Evolutionary conservation across 2,797 vertebrate genomes (phyloP).

Genomic region (Pithecia hirsuta): DNA sequence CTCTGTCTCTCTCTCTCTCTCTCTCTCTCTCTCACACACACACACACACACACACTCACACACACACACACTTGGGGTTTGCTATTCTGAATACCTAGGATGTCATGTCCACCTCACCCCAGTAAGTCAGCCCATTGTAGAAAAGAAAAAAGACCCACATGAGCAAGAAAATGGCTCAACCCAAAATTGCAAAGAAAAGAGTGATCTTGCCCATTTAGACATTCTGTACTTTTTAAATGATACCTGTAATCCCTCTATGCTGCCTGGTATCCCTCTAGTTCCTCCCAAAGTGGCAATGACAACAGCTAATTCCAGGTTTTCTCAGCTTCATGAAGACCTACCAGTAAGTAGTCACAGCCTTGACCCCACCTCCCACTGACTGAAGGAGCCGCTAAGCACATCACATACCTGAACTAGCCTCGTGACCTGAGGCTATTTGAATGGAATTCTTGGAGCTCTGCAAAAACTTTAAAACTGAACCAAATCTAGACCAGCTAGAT

Average conservation of each 20-base stretch:
- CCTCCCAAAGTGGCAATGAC: background rate
- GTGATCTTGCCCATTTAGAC: background rate
- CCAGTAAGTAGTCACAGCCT: no score
- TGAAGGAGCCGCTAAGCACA: background rate
- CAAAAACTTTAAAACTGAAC: background rate
- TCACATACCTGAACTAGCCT: fast-evolving
- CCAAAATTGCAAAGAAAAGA: background rate
- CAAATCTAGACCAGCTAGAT: no score
- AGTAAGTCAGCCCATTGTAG: background rate
- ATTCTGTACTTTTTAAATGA: background rate
- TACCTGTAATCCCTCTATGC: background rate
- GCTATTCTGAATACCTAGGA: background rate
- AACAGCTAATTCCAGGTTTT: background rate
- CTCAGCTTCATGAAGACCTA: background rate
- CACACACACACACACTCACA: background rate
- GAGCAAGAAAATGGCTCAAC: background rate
- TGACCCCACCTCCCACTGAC: background rate
- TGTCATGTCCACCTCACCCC: no score
- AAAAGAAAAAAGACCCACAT: background rate
- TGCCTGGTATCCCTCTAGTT: background rate
- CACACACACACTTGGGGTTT: background rate
- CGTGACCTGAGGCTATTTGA: background rate
- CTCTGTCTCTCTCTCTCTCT: background rate
- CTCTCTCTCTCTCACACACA: background rate
- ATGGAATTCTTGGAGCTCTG: background rate